Conservation (phyloP, 1,140 invertebrate species). For the honey bee (Apis mellifera) region Amel_HAv3.1 CM009940.2:695001-695500, state of each 20-base stretch:
- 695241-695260: not conserved
- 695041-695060: slow-evolving; percentile 27
- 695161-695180: not conserved
- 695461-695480: too few relatives aligned
- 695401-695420: too few relatives aligned
- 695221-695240: not conserved
- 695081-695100: not conserved
- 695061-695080: not conserved
- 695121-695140: slow-evolving; percentile 28
- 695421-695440: too few relatives aligned
- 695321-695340: too few relatives aligned
- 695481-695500: not conserved
- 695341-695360: too few relatives aligned
- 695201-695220: not conserved
- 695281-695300: too few relatives aligned
- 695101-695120: slow-evolving; percentile 29
- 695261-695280: not conserved
- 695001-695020: not conserved
- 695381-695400: too few relatives aligned
- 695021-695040: not conserved
- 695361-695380: too few relatives aligned
- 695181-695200: not conserved
- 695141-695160: slow-evolving; percentile 15
- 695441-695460: too few relatives aligned
- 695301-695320: not conserved